These are phyloP conservation scores for Cerastis leucographa DNA, from an alignment of 2,888 invertebrate genomes.

Conservation along the genomic window DNA sequence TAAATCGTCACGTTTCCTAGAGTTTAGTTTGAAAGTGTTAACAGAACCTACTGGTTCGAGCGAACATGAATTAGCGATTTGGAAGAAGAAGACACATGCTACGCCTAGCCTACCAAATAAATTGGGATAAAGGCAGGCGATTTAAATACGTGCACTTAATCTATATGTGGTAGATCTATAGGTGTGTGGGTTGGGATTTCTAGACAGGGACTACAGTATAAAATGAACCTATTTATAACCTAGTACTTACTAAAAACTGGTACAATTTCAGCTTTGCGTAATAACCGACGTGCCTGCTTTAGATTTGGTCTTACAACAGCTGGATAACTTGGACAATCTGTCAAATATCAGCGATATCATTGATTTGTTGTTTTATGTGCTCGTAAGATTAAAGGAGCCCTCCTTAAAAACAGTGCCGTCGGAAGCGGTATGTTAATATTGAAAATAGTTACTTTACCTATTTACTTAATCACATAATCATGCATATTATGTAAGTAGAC, in stretches of 20 bases:
- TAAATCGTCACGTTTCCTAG: too few species aligned
- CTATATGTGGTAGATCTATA: too few species aligned
- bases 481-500: neutral
- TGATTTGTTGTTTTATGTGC: conserved; percentile 92
- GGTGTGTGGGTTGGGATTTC: too few species aligned
- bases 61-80: too few species aligned
- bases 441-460: neutral
- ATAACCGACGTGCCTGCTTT: conserved; percentile 91
- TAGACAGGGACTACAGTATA: too few species aligned
- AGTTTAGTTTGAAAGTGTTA: too few species aligned
- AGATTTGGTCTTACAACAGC: conserved; percentile 87
- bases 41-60: too few species aligned
- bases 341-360: conserved; percentile 88
- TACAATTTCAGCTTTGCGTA: conserved; percentile 87
- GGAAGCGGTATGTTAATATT: conserved; percentile 85
- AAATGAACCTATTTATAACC: too few species aligned
- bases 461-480: neutral
- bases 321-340: conserved; percentile 86
- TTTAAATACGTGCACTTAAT: too few species aligned
- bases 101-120: too few species aligned
- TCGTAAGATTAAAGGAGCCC: conserved; percentile 92
- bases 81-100: too few species aligned
- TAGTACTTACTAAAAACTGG: neutral
- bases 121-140: too few species aligned
- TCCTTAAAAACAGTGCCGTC: conserved; percentile 89